These are phyloP conservation scores for Furcifer pardalis DNA, from an alignment of 2,797 vertebrate genomes.

Conservation along the genomic window DNA sequence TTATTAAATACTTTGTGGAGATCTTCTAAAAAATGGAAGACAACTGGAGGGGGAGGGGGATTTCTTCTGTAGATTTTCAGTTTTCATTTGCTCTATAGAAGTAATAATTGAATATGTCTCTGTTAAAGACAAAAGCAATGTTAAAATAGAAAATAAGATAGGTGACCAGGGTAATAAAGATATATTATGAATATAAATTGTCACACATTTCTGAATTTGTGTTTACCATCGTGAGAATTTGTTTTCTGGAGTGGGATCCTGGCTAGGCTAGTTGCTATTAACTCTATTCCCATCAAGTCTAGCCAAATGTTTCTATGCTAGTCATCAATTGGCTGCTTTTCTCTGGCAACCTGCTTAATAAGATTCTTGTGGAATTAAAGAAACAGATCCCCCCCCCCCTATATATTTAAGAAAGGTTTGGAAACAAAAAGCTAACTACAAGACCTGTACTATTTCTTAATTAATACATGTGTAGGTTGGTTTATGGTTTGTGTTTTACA, in stretches of 20 bases:
- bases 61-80: no score
- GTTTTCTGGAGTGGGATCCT: background rate
- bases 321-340: background rate
- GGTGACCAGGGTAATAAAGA: background rate
- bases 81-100: no score
- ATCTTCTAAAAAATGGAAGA: background rate
- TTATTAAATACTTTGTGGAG: background rate
- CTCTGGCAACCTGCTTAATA: background rate
- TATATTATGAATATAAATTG: background rate
- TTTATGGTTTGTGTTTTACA: background rate
- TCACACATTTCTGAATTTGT: background rate
- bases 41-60: no score
- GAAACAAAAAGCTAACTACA: background rate
- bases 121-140: background rate
- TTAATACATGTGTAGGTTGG: background rate
- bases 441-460: background rate
- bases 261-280: no score
- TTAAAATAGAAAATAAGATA: background rate
- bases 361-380: background rate
- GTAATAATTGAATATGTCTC: background rate
- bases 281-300: no score
- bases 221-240: background rate
- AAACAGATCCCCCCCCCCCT: background rate
- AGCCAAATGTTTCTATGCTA: background rate
- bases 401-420: background rate